Evolutionary conservation across 2,888 invertebrate species (phyloP).

Genomic region (Bruchidius siliquastri): DNA sequence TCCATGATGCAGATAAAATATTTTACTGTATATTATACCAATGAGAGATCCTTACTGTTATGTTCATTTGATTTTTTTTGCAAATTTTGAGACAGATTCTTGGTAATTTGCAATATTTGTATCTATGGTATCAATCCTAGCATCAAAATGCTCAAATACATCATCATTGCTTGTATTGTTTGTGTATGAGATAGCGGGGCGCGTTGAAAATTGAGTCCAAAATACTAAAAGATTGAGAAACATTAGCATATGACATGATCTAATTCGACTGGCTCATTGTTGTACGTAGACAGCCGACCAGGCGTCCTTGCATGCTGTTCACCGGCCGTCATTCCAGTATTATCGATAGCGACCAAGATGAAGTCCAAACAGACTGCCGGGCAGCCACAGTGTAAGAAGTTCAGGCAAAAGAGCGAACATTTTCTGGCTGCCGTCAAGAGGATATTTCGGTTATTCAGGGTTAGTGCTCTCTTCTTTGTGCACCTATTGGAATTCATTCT

Average conservation of each 20-base stretch:
- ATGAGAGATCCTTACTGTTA: too few relatives aligned
- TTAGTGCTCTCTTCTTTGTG: conserved; percentile 19
- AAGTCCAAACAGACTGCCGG: conserved; percentile 9
- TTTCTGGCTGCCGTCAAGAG: conserved; percentile 21
- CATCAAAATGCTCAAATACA: too few relatives aligned
- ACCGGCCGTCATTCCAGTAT: neutral
- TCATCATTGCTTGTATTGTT: too few relatives aligned
- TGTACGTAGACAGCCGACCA: neutral
- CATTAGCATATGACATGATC: neutral
- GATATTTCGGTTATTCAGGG: conserved; percentile 23
- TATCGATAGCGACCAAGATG: neutral
- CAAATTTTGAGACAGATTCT: too few relatives aligned
- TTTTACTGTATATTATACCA: too few relatives aligned
- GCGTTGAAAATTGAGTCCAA: too few relatives aligned
- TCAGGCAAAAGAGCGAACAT: conserved; percentile 8
- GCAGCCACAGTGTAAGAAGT: conserved; percentile 8
- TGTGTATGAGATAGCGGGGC: too few relatives aligned
- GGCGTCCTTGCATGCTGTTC: neutral
- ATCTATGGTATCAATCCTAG: too few relatives aligned
- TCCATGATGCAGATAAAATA: too few relatives aligned
- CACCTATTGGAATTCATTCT: neutral
- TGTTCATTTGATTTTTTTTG: too few relatives aligned
- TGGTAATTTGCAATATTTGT: too few relatives aligned
- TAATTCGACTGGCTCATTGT: neutral
- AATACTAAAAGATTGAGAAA: too few relatives aligned